phyloP scores from a whole-genome alignment of 2,113 vertebrate genomes.

The Dipodomys merriami region DNA sequence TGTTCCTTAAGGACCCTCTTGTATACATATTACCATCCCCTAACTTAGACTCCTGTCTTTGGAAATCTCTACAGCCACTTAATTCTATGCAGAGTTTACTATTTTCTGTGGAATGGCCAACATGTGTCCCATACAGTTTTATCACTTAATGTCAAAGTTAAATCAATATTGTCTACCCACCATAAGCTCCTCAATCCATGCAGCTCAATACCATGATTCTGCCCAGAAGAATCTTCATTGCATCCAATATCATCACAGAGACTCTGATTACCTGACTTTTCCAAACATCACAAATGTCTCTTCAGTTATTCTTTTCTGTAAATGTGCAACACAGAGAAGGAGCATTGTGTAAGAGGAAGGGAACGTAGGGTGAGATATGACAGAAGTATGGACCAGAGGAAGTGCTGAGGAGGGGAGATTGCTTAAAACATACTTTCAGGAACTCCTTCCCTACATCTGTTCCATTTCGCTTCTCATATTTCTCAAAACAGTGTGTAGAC shows the following conservation, averaged over 20 bases:
- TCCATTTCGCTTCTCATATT: too few species aligned
- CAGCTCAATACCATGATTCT: neutral
- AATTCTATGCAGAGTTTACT: neutral
- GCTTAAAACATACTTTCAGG: neutral
- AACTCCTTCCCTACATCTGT: neutral
- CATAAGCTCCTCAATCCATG: neutral
- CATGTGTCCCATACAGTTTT: too few species aligned
- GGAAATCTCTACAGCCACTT: neutral
- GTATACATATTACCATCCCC: too few species aligned
- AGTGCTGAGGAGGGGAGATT: too few species aligned
- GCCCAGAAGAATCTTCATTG: neutral
- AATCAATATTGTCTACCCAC: neutral
- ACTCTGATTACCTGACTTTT: too few species aligned
- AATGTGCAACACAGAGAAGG: neutral
- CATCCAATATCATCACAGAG: neutral
- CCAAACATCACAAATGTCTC: neutral
- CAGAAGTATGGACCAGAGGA: neutral
- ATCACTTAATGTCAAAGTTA: neutral
- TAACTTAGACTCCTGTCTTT: neutral
- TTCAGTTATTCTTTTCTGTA: neutral
- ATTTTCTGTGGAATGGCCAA: neutral
- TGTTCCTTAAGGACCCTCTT: neutral
- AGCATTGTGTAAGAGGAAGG: neutral
- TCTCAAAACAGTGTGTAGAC: too few species aligned
- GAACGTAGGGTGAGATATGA: too few species aligned